Conservation (phyloP, 2,888 invertebrate genomes). For the Allophyes oxyacanthae region DNA sequence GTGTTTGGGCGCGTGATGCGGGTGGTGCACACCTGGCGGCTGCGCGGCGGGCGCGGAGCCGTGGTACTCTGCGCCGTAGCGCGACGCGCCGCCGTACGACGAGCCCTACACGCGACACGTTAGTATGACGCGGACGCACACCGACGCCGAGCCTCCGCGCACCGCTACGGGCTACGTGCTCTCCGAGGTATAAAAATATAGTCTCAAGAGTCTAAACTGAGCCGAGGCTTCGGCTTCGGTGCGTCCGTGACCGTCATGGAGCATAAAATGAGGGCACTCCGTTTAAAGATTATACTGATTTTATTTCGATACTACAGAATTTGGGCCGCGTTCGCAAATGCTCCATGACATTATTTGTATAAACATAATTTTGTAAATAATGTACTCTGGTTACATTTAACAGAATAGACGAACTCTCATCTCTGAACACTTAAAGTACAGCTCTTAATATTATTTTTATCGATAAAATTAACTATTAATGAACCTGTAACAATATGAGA, state of each 20-base stretch:
- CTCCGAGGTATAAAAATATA: conserved; percentile 66
- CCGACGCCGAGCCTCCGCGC: conserved; percentile 58
- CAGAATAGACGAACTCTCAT: conserved; percentile 81
- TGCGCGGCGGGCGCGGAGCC: conserved; percentile 78
- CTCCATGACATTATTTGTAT: conserved; percentile 54
- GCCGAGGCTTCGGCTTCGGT: conserved; percentile 66
- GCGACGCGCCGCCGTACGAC: conserved; percentile 87
- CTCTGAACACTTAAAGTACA: conserved; percentile 90
- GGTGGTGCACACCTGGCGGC: conserved; percentile 87
- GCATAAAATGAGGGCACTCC: conserved; percentile 58
- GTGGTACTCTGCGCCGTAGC: conserved; percentile 85
- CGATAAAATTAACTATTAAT: conserved; percentile 86
- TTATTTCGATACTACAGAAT: conserved; percentile 27
- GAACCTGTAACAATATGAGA: conserved; percentile 89
- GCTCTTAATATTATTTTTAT: conserved; percentile 87
- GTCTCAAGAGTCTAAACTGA: conserved; percentile 53
- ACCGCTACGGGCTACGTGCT: conserved; percentile 46
- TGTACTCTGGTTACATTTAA: conserved; percentile 81
- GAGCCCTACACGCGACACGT: conserved; percentile 78
- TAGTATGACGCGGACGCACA: conserved; percentile 29
- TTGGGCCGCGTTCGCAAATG: conserved; percentile 52
- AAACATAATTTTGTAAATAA: conserved; percentile 71
- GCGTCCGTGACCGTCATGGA: conserved; percentile 69
- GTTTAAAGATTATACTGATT: conserved; percentile 10
- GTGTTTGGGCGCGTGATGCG: conserved; percentile 89